Evolutionary conservation across 2,888 invertebrate genomes (phyloP).

Genomic region (Harpalus rubripes): DNA sequence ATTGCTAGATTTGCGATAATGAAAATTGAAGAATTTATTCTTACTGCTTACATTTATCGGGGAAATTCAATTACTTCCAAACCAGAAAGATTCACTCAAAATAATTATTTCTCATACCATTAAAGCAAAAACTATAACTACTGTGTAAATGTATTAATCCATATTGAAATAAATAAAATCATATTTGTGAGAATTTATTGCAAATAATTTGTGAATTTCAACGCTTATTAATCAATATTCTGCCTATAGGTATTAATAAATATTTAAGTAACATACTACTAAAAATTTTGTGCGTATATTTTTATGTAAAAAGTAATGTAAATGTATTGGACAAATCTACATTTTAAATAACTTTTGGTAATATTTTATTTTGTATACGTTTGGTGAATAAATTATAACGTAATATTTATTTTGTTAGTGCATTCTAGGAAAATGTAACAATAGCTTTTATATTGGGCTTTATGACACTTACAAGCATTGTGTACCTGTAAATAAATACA

Average conservation of each 20-base stretch:
- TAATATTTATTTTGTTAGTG: background rate
- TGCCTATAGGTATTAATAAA: background rate
- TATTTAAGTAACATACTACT: background rate
- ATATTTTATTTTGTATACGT: background rate
- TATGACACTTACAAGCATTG: no score
- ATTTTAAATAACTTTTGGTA: background rate
- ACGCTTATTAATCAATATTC: background rate
- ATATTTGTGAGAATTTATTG: no score
- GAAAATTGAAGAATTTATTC: background rate
- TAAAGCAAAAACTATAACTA: no score
- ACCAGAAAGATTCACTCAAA: no score
- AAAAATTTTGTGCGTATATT: background rate
- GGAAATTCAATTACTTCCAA: background rate
- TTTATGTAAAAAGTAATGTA: background rate
- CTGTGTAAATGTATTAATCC: no score
- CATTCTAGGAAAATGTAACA: background rate
- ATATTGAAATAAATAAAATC: no score
- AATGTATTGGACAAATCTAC: background rate
- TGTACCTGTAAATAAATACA: no score
- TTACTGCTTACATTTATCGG: background rate
- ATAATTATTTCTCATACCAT: no score
- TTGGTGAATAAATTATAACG: background rate
- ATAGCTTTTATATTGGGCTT: no score
- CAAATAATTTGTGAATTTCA: no score
- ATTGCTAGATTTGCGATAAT: slow-evolving; percentile 5